Evolutionary conservation across 2,113 vertebrate genomes (phyloP).

Genomic region (Nesogale talazaci): DNA sequence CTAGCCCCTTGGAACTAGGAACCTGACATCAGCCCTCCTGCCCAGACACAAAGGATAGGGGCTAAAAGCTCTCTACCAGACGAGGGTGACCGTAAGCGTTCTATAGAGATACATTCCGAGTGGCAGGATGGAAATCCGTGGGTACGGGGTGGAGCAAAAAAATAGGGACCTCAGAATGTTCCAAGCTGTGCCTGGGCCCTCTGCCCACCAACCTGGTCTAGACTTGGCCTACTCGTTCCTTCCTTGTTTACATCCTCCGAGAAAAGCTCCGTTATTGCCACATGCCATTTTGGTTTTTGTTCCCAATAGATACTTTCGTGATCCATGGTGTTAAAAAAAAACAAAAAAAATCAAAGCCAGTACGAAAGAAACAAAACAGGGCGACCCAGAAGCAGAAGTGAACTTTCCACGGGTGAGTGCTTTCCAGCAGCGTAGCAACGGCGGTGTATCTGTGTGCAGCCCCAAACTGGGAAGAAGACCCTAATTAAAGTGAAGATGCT

Average conservation of each 20-base stretch:
- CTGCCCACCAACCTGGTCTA: neutral
- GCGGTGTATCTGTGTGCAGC: too few species aligned
- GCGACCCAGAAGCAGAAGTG: too few species aligned
- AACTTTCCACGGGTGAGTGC: too few species aligned
- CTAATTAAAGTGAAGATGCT: slow-evolving; percentile 86
- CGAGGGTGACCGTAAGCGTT: slow-evolving; percentile 7
- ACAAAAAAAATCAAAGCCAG: slow-evolving; percentile 10
- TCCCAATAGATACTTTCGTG: slow-evolving; percentile 28
- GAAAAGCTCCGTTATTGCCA: neutral
- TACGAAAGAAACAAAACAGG: neutral
- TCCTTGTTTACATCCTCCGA: neutral
- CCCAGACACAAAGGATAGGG: neutral
- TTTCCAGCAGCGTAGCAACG: too few species aligned
- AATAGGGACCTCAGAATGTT: neutral
- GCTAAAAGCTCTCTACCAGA: neutral
- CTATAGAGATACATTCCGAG: neutral
- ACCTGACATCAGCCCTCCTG: neutral
- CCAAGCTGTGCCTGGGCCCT: neutral
- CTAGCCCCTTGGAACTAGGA: neutral
- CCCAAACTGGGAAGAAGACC: too few species aligned
- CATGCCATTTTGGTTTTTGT: slow-evolving; percentile 33
- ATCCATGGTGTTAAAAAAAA: neutral
- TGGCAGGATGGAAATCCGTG: neutral
- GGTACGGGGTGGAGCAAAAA: slow-evolving; percentile 12
- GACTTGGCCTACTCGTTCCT: neutral